Evolutionary conservation across 2,113 vertebrate species (phyloP).

Genomic region (Upupa epops): DNA sequence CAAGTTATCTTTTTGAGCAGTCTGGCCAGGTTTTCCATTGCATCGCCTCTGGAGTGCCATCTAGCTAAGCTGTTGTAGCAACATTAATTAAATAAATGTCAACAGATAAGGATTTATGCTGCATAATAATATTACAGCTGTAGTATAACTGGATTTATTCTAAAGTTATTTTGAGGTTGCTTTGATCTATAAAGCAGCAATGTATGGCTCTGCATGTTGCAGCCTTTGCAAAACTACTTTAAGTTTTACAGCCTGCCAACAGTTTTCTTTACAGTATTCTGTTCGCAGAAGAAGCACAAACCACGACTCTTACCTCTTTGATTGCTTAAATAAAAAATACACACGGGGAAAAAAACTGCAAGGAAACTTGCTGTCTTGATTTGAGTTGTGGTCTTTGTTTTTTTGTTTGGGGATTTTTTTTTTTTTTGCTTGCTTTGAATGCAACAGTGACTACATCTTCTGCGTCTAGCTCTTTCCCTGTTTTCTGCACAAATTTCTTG

Average conservation of each 20-base stretch:
- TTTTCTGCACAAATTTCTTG: neutral
- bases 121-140: constrained; percentile 54
- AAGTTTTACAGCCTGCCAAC: neutral
- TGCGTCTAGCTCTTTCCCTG: neutral
- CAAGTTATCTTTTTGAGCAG: neutral
- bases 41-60: constrained; percentile 67
- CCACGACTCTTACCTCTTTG: neutral
- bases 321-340: neutral
- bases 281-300: neutral
- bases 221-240: neutral
- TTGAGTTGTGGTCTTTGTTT: neutral
- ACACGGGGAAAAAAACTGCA: neutral
- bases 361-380: neutral
- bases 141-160: constrained; percentile 62
- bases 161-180: constrained; percentile 42
- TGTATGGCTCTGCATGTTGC: constrained; percentile 31
- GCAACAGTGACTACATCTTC: neutral
- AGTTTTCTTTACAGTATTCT: neutral
- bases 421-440: neutral
- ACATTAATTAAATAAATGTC: constrained; percentile 59
- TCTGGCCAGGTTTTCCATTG: neutral
- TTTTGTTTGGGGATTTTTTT: too few species aligned
- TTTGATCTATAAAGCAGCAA: constrained; percentile 47
- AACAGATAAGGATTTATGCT: constrained; percentile 62
- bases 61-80: constrained; percentile 62